Base-by-base conservation (phyloP, 2,113 vertebrate species). In the Pungitius pungitius region DNA sequence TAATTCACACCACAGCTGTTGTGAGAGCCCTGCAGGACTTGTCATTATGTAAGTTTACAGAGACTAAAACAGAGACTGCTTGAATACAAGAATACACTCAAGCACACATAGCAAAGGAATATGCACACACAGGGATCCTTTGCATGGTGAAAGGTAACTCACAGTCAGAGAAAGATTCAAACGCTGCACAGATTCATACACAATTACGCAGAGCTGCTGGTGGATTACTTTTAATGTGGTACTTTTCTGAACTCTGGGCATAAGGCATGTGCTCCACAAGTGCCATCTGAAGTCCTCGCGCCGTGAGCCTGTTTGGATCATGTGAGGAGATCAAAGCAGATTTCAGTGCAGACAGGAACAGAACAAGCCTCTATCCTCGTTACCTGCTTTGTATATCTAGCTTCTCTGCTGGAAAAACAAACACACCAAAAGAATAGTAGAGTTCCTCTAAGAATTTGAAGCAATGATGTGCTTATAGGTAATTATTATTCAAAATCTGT, bases 241-340 rank as follows among this genome's bases (percentile, higher is more conserved):
- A 83, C 61, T 66, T 74, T 74, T 84, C 45, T 88, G 80, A 87
- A 81, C 85, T 77, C 57, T 82, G 78, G 85, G 84, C 84, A 87
- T 82, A 47, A 84, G 80, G 73, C 85, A 90, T 88, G 83, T 87
- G 89, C 87, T 76, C 86, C 33, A 6, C 71, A n/a, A 85, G 86
- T 90, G 78, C 83, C 80, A 75, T 87, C 83, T 63, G 18, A 82
- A 77, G 80, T 87, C 85, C 87, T 87, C 84, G 79, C 88, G 89
- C 86, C 39, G 70, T 87, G 85, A 87, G 85, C 65, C 75, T 85
- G 75, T 88, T 88, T 67, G 80, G 76, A 91, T 91, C 90, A 90
- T 86, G 89, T 93, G 90, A 91, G 86, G 68, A 88, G 87, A 91
- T 91, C 86, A 91, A 88, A 92, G 88, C 75, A 56, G 87, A 87